Evolutionary conservation across 2,113 vertebrate species (phyloP).

Genomic region (Synodontis membranacea): DNA sequence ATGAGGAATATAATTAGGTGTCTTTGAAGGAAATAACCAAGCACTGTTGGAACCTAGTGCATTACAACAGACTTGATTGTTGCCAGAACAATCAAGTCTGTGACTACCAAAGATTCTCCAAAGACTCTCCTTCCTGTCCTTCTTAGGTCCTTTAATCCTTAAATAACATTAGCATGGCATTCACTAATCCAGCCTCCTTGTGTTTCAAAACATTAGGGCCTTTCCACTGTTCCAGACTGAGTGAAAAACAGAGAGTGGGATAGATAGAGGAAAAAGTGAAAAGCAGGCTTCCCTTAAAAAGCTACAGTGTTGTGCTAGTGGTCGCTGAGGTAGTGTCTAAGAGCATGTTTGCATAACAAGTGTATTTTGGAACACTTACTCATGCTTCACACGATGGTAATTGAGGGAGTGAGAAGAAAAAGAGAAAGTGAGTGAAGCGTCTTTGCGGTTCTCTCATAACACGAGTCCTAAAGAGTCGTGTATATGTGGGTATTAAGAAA

Average conservation of each 20-base stretch:
- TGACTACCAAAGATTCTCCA: background rate
- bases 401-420: conserved; percentile 31
- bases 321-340: conserved; percentile 19
- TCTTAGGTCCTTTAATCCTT: conserved; percentile 43
- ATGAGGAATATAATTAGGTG: background rate
- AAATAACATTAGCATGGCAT: conserved; percentile 32
- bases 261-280: background rate
- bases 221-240: conserved; percentile 6
- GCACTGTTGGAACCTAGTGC: background rate
- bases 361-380: conserved; percentile 64
- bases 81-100: background rate
- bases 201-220: conserved; percentile 20
- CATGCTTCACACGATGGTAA: conserved; percentile 56
- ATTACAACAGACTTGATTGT: background rate
- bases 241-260: conserved; percentile 15
- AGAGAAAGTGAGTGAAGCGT: background rate
- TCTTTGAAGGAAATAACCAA: background rate
- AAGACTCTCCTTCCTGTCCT: conserved; percentile 27
- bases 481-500: background rate
- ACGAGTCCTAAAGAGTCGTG: background rate
- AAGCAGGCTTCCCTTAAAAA: conserved; percentile 6
- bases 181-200: conserved; percentile 36
- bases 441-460: conserved; percentile 15
- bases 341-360: conserved; percentile 45
- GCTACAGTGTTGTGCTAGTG: conserved; percentile 16